Base-by-base conservation (phyloP, 2,113 vertebrate genomes). In the Leuciscus idus region DNA sequence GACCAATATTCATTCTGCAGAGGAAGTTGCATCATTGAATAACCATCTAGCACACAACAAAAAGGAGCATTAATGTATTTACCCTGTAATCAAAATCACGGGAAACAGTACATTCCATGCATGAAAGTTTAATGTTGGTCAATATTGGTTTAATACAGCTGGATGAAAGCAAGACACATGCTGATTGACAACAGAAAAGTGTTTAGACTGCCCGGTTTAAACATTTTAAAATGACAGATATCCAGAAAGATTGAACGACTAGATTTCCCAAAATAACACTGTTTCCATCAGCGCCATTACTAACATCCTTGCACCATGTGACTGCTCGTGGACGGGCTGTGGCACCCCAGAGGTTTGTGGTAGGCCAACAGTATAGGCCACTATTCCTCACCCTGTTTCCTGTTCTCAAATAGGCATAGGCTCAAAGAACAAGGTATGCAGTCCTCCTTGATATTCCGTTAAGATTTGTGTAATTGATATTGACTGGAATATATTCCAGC, bases 401-500 rank as follows among this genome's bases (percentile, higher is more conserved):
- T 77, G 46, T 77, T 77, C 26, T 55, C 48, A 77, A 21, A 77
- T 11, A 77, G 50, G 75, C 43, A 75, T 6, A 26, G 43, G 43
- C 39, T 43, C 23, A 33, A 21, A 30, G 43, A 88, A 84, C 36
- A 52, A 64, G 36, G 81, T 61, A 78, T 68, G 26, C 83, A 73
- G 83, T 75, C 52, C 7, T 33, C 10, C 11, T 81, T 87, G 39
- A 74, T 48, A 86, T 72, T 75, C 36, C 3, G 30, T 36, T 48
- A 43, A 81, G 21, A 36, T 83, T 81, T 55, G 55, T 50, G 74
- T 81, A 82, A 86, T 80, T 89, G 75, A 88, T 86, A 87, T 88
- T 64, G 87, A 89, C 59, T 85, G 26, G 55, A 89, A 85, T 88
- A 50, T 85, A 83, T 89, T 89, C 76, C 77, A 80, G 64, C 76